A percentile compares a stretch with the other conserved stretches of the same genome.
phyloP scores from a whole-genome alignment of 2,888 invertebrate genomes.

The Minunthozetes semirufus region DNA sequence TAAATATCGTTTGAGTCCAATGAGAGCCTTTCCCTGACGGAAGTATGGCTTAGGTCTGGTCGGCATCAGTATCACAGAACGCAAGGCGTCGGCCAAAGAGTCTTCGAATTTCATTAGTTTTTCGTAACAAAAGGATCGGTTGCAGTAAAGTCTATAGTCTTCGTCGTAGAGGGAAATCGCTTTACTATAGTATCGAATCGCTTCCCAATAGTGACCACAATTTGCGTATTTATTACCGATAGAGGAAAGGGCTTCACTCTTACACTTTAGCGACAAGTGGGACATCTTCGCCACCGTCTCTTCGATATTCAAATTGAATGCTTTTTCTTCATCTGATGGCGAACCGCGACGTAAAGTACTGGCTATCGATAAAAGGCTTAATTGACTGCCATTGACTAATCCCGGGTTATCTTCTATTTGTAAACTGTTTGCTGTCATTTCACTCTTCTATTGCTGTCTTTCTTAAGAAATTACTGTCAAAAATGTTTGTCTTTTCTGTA shows the following conservation, averaged over 20 bases:
- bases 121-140: constrained; percentile 23
- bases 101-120: constrained; percentile 8
- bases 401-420: not conserved
- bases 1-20: constrained; percentile 19
- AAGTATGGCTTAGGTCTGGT: constrained; percentile 28
- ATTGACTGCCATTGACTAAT: not conserved
- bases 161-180: constrained; percentile 16
- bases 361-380: constrained; percentile 17
- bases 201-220: constrained; percentile 3
- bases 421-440: not conserved
- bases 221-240: constrained; percentile 17
- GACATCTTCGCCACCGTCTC: not conserved
- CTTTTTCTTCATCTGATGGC: not conserved
- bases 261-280: not conserved
- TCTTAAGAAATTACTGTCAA: no score
- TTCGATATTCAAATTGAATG: not conserved
- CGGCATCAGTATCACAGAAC: constrained; percentile 10
- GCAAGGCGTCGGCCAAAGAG: constrained; percentile 14
- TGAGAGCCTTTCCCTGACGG: constrained; percentile 19
- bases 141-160: constrained; percentile 23
- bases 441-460: no score
- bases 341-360: constrained; percentile 5
- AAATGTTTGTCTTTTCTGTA: no score
- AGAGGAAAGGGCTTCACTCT: not conserved
- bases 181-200: constrained; percentile 16